Evolutionary conservation across 2,888 invertebrate species (phyloP), one percentile per base, ranked within the genome.

Genomic region (Hartigia nigra): DNA sequence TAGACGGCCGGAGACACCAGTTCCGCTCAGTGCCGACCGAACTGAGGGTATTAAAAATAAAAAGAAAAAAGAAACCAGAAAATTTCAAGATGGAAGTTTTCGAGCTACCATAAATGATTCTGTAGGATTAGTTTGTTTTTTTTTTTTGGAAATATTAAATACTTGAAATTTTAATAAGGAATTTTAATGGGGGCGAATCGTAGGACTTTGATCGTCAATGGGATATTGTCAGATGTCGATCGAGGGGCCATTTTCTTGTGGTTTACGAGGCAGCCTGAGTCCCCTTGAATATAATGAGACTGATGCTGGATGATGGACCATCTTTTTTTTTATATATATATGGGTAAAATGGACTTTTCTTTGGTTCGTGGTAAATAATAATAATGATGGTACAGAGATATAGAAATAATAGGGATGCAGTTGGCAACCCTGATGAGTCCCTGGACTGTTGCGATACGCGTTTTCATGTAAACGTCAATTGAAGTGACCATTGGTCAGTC

Each of bases 401-500:
- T 23, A 9, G 23, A 1, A 23, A 55, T 55, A 9, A 55, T 55
- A 55, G 23, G 23, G 39, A 55, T 5, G 23, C 39, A 55, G 39
- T 55, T 55, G 39, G 39, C 39, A 14, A 9, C 1, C 23, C 39
- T 23, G 5, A 55, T 23, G 23, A 5, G 9, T 55, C 39, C 23
- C 23, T 9, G 5, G 14, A 39, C 5, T 5, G 39, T 55, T 55
- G 23, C 39, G 5, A 5, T 55, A 23, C 9, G 39, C 9, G 23
- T 23, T 55, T 23, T 55, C 9, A 23, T 23, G 39, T 55, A 55
- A 39, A 39, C 39, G 39, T 39, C 1, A 39, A 23, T 32, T 82
- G 80, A 81, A 82, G 82, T 84, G 84, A 83, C 84, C 83, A 82
- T 81, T 34, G 84, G 82, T 76, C 82, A 77, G 81, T 77, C 2